Evolutionary conservation across 2,888 invertebrate genomes (phyloP).

Genomic region (Endomychus coccineus): DNA sequence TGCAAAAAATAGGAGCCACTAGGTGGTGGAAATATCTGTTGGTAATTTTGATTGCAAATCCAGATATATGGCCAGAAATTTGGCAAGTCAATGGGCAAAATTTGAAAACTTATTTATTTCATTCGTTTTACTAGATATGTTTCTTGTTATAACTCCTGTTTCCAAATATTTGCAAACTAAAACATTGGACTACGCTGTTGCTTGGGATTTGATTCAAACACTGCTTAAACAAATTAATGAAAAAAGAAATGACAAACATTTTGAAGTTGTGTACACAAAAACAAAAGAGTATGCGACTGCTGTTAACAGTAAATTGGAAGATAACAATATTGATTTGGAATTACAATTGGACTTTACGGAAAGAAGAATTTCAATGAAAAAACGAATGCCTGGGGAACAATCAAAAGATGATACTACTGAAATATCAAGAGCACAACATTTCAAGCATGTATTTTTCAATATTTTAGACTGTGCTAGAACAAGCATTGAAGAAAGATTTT

Average conservation of each 20-base stretch:
- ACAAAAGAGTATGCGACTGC: too few relatives aligned
- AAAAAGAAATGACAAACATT: conserved; percentile 3
- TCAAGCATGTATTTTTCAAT: conserved; percentile 8
- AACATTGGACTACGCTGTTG: conserved; percentile 4
- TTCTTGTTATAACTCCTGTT: conserved; percentile 1
- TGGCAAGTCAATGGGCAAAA: conserved; percentile 5
- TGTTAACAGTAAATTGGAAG: conserved; percentile 1
- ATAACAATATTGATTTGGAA: neutral
- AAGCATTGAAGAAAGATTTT: conserved; percentile 5
- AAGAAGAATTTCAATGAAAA: conserved; percentile 5
- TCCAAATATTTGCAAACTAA: conserved; percentile 7
- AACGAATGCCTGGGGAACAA: conserved; percentile 6
- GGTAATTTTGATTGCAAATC: conserved; percentile 4
- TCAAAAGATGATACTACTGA: neutral
- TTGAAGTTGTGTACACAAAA: conserved; percentile 4
- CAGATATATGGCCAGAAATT: conserved; percentile 1
- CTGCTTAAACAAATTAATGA: conserved; percentile 3
- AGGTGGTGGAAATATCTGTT: conserved; percentile 5
- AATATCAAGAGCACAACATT: conserved; percentile 3
- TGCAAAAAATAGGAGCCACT: conserved; percentile 9
- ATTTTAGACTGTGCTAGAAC: conserved; percentile 7
- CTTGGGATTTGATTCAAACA: conserved; percentile 7
- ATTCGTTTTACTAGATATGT: conserved; percentile 4
- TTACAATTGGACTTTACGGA: neutral
- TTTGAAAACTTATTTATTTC: conserved; percentile 7